Evolutionary conservation across 2,797 vertebrate species (phyloP), one percentile per base, ranked within the genome.

Genomic region (Chaunax sp.): DNA sequence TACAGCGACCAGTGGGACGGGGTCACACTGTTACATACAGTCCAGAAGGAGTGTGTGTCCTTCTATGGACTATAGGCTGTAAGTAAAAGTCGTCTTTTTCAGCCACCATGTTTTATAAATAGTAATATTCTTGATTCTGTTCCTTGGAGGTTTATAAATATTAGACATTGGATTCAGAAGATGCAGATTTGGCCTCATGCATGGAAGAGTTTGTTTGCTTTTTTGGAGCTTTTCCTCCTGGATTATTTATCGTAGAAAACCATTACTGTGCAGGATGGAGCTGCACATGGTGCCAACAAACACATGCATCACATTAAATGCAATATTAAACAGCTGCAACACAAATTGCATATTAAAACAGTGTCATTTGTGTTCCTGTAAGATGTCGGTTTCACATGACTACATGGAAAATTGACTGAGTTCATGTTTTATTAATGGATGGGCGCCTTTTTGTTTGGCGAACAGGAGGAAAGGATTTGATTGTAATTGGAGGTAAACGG

Each of bases 341-440:
- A 44, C 60, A 43, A 44, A 38, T 53, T 47, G 64, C 59, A 64
- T 18, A 60, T 64, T 66, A 50, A 75, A 77, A 33, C 38, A 45
- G 6, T 3, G 40, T n/a, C 40, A 2, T 44, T 15, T 26, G n/a
- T 44, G 5, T 15, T 28, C 33, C 20, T 33, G 10, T n/a, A 10
- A 37, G 51, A 45, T 13, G 57, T 9, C 26, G 22, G 51, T 70
- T 66, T 78, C 68, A 64, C 56, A 20, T 14, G 64, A 23, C 63
- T 26, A 40, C 63, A 0, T 11, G 26, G 46, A 6, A 66, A 44
- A 75, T 40, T 26, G 54, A 62, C 26, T 19, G 5, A 10, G 55
- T 58, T 73, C 63, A 46, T 70, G 69, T 75, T 82, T 82, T 65
- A 69, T 71, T 75, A 70, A 81, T 63, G 44, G 47, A 13, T 12